phyloP scores from a whole-genome alignment of 2,113 vertebrate genomes.

The Bubo bubo region DNA sequence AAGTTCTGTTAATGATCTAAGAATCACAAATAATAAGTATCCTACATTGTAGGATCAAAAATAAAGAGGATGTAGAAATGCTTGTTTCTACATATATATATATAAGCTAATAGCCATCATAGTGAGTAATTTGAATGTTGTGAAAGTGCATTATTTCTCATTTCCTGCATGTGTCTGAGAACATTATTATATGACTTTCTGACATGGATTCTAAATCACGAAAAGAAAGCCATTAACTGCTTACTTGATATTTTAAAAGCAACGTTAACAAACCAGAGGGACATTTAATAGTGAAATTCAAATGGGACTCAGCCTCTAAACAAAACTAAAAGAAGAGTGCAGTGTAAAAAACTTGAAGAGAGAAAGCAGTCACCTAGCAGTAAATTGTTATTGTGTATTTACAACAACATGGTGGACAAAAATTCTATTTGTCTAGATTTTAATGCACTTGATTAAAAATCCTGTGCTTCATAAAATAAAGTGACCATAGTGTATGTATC shows the following conservation, averaged over 20 bases:
- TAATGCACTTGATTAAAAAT: neutral
- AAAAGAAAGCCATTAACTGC: neutral
- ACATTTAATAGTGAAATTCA: neutral
- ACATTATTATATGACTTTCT: neutral
- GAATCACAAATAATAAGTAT: neutral
- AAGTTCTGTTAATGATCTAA: neutral
- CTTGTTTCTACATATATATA: neutral
- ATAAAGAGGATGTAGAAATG: neutral
- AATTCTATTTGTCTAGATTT: neutral
- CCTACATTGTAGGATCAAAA: neutral
- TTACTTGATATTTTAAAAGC: neutral
- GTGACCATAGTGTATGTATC: neutral
- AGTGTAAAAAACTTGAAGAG: neutral
- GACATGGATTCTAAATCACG: neutral
- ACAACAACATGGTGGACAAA: neutral
- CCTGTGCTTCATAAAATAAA: neutral
- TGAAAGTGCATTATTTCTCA: neutral
- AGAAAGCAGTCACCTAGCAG: neutral
- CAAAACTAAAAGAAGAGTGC: neutral
- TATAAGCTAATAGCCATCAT: neutral
- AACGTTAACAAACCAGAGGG: neutral
- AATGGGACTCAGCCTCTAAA: neutral
- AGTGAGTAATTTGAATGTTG: neutral
- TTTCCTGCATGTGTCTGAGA: neutral
- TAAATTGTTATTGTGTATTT: neutral